phyloP scores from a whole-genome alignment of 2,797 vertebrate species.

The Microctenopoma stevenorrisi region DNA sequence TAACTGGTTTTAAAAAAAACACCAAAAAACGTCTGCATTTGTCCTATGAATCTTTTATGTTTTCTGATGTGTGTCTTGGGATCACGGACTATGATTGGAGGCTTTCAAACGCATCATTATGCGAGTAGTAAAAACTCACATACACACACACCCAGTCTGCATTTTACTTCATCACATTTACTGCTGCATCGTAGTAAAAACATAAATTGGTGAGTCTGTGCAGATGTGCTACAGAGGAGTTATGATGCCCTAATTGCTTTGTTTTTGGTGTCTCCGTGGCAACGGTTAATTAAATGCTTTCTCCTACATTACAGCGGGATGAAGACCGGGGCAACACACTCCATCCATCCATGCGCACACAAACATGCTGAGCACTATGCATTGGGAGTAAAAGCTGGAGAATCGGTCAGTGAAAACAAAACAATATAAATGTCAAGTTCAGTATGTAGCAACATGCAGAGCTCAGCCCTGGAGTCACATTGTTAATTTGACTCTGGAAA shows the following conservation, averaged over 20 bases:
- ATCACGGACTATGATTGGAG: conserved; percentile 41
- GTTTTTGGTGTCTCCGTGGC: conserved; percentile 56
- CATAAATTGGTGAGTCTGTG: conserved; percentile 22
- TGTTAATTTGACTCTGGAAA: conserved; percentile 39
- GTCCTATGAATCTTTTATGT: conserved; percentile 62
- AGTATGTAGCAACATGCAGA: conserved; percentile 22
- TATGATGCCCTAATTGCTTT: conserved; percentile 42
- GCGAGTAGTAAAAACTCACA: conserved; percentile 16
- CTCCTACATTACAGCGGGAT: conserved; percentile 28
- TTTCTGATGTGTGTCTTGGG: conserved; percentile 60
- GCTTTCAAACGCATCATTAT: conserved; percentile 61
- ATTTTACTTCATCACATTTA: conserved; percentile 35
- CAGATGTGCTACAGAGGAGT: conserved; percentile 23
- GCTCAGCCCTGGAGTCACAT: conserved; percentile 39
- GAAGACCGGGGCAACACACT: conserved; percentile 16
- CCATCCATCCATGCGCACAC: conserved; percentile 23
- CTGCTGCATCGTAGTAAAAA: conserved; percentile 33
- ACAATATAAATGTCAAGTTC: conserved; percentile 52
- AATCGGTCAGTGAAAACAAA: conserved; percentile 35
- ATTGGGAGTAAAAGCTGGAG: conserved; percentile 23
- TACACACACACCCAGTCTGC: conserved; percentile 4
- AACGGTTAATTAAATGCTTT: conserved; percentile 59
- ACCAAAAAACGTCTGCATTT: conserved; percentile 12
- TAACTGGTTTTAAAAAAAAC: conserved; percentile 7
- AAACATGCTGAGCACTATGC: conserved; percentile 13